Evolutionary conservation across 2,888 invertebrate species (phyloP), one percentile per base, ranked within the genome.

Genomic region (Panzeria rudis): DNA sequence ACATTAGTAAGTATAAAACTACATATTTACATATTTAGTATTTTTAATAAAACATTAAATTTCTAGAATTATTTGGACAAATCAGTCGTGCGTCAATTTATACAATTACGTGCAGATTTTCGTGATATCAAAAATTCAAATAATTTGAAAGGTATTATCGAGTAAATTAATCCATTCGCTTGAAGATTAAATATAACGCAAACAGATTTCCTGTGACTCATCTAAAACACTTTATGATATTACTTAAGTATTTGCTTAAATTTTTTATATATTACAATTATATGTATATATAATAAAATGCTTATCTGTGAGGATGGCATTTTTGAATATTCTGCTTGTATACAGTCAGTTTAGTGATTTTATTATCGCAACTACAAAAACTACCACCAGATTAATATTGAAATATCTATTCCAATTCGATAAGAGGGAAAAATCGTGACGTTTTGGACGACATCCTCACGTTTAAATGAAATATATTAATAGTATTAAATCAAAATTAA

Each of bases 61-160:
- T 94, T 94, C 59, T 94, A 98, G 98, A 96, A 96, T 89, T 96
- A 96, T 90, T 93, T 99, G 91, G 99, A 99, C 91, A 96, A 96
- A 88, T 95, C 97, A 0, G 96, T 98, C 86, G 94, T 99, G 41
- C 94, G 96, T 88, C 98, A 96, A 93, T 99, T 99, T 93, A 97
- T 99, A 88, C 98, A 98, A 92, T 94, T 99, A 35, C 94, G 99
- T 82, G 96, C 97, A 5, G 99, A 99, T 93, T 98, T 97, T 93
- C 98, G 98, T 92, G 96, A 90, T 66, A 97, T 97, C 89, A 97
- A 97, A 91, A 94, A 89, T 86, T 95, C 95, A 25, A 95, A 93
- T 87, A 94, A 94, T 89, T 93, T 95, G 52, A 95, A 94, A 89
- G 94, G 94, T 75, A 93, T 94, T 56, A 93, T 94, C 79, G 92